Conservation (phyloP, 2,797 vertebrate genomes). For the Botia kubotai region DNA sequence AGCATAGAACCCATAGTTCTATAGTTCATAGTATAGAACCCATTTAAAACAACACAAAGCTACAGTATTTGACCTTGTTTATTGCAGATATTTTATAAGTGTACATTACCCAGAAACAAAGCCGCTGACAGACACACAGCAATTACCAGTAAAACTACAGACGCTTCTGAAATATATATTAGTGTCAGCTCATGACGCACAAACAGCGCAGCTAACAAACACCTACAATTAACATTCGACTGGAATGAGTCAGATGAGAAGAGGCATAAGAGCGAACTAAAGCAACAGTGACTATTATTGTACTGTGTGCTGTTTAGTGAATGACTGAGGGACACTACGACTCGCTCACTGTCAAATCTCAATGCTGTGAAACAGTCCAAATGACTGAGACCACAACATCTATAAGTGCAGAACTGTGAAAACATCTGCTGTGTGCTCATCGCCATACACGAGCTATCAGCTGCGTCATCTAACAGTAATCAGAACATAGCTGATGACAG, state of each 20-base stretch:
- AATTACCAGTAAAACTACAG: not conserved
- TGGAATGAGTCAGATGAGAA: slow-evolving; percentile 38
- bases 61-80: not conserved
- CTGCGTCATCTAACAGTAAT: not conserved
- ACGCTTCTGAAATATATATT: slow-evolving; percentile 8
- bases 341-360: slow-evolving; percentile 43
- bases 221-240: slow-evolving; percentile 39
- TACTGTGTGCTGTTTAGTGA: slow-evolving; percentile 36
- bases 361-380: slow-evolving; percentile 38
- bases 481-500: not conserved
- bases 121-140: not conserved
- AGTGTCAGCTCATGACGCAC: not conserved
- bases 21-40: too few species aligned
- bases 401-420: slow-evolving; percentile 18
- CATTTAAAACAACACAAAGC: slow-evolving; percentile 6
- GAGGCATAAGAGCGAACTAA: slow-evolving; percentile 35
- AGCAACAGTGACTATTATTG: slow-evolving; percentile 48
- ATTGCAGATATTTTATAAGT: not conserved
- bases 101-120: slow-evolving; percentile 3
- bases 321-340: slow-evolving; percentile 26
- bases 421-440: slow-evolving; percentile 27
- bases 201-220: slow-evolving; percentile 29
- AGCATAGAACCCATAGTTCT: too few species aligned
- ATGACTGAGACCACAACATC: slow-evolving; percentile 1
- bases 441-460: too few species aligned